These are phyloP conservation scores for Epinotia ramella DNA, from an alignment of 2,888 invertebrate genomes.

Conservation along the genomic window DNA sequence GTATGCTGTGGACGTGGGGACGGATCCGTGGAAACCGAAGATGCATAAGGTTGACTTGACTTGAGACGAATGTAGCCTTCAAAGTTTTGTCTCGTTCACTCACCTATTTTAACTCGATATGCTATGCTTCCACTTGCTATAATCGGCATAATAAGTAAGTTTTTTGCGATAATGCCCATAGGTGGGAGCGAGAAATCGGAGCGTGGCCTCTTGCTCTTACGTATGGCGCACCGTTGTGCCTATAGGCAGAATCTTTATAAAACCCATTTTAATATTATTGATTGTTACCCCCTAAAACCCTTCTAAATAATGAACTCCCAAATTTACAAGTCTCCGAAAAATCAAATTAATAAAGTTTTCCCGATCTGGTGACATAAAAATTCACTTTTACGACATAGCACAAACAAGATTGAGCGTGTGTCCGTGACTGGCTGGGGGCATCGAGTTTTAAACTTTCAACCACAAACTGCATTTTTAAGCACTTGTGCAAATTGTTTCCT, in stretches of 20 bases:
- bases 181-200: too few species aligned
- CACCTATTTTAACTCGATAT: too few species aligned
- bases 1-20: slow-evolving; percentile 92
- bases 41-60: slow-evolving; percentile 87
- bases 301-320: not conserved
- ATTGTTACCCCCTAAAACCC: not conserved
- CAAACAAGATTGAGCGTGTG: slow-evolving; percentile 55
- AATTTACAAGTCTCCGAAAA: slow-evolving; percentile 50
- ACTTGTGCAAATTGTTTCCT: slow-evolving; percentile 57
- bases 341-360: slow-evolving; percentile 72
- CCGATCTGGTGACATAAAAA: slow-evolving; percentile 69
- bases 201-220: too few species aligned
- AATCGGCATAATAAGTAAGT: too few species aligned
- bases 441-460: slow-evolving; percentile 50
- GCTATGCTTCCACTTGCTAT: too few species aligned
- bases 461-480: slow-evolving; percentile 60
- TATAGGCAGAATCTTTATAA: not conserved
- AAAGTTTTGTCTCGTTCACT: too few species aligned
- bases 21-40: slow-evolving; percentile 89
- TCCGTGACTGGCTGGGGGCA: slow-evolving; percentile 46
- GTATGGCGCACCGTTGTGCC: too few species aligned
- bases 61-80: not conserved
- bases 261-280: not conserved
- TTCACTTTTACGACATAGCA: slow-evolving; percentile 65
- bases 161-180: too few species aligned